A percentile compares a stretch with the other conserved stretches of the same genome.
Conservation (phyloP, 2,797 vertebrate species). For the Rhodeus uyekii region DNA sequence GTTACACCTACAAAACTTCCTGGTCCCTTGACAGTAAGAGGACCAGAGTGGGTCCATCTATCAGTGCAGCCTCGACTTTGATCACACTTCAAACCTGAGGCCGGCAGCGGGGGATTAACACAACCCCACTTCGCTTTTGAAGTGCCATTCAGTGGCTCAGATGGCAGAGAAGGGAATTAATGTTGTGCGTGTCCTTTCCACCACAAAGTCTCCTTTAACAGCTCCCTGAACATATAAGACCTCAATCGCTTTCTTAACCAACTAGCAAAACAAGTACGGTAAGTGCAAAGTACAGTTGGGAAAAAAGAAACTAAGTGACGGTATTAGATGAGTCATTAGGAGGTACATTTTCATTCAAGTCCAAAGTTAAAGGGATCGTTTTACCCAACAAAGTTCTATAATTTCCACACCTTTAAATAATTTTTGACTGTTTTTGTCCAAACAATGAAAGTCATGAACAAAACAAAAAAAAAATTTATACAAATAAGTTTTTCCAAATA, state of each 20-base stretch:
- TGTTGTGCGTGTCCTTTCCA: constrained; percentile 60
- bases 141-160: constrained; percentile 68
- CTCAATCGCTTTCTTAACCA: constrained; percentile 4
- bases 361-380: not conserved
- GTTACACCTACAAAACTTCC: constrained; percentile 67
- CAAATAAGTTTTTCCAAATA: not conserved
- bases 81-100: constrained; percentile 70
- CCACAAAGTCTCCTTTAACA: constrained; percentile 34
- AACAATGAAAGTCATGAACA: no score
- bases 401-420: not conserved
- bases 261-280: constrained; percentile 24
- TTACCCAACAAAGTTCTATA: not conserved
- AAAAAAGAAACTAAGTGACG: not conserved
- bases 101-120: constrained; percentile 67
- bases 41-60: constrained; percentile 66
- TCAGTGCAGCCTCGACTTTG: constrained; percentile 75
- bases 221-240: not conserved
- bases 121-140: constrained; percentile 71
- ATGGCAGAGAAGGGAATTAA: constrained; percentile 68
- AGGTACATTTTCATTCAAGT: not conserved
- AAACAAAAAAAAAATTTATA: not conserved
- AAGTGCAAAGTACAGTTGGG: not conserved
- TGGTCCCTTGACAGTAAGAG: constrained; percentile 63
- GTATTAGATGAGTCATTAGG: not conserved
- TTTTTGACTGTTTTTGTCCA: not conserved